These are phyloP conservation scores for Bradypodion ventrale DNA, from an alignment of 2,797 vertebrate genomes.

Conservation along the genomic window DNA sequence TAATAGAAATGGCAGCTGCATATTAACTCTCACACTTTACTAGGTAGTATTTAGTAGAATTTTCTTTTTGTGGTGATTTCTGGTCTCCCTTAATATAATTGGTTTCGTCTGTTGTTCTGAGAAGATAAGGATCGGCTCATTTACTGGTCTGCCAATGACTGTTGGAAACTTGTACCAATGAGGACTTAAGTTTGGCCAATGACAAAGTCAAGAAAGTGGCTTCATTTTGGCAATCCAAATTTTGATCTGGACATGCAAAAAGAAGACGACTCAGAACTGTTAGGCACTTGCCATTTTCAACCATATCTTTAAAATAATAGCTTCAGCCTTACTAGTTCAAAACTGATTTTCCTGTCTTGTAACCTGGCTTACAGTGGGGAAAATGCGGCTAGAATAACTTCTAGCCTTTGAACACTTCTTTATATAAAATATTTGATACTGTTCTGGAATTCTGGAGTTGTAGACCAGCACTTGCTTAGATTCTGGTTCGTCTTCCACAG, in stretches of 20 bases:
- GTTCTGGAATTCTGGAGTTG: no score
- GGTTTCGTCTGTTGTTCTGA: background rate
- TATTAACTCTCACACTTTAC: background rate
- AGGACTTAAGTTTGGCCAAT: no score
- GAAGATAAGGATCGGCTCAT: background rate
- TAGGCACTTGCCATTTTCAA: background rate
- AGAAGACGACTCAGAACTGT: no score
- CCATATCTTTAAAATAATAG: background rate
- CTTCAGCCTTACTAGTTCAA: background rate
- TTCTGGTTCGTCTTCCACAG: background rate
- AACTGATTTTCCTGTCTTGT: background rate
- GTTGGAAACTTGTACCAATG: no score
- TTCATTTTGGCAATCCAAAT: no score
- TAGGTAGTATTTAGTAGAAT: background rate
- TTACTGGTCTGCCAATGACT: no score
- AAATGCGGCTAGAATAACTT: background rate
- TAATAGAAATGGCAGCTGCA: background rate
- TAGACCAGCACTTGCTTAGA: background rate
- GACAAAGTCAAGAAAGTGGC: no score
- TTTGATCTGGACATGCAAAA: no score
- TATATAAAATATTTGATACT: background rate
- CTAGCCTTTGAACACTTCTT: background rate
- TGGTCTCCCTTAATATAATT: background rate
- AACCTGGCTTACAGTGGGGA: background rate
- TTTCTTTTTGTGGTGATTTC: background rate